Evolutionary conservation across 2,888 invertebrate genomes (phyloP), one percentile per base, ranked within the genome.

Genomic region (Aethes cnicana): DNA sequence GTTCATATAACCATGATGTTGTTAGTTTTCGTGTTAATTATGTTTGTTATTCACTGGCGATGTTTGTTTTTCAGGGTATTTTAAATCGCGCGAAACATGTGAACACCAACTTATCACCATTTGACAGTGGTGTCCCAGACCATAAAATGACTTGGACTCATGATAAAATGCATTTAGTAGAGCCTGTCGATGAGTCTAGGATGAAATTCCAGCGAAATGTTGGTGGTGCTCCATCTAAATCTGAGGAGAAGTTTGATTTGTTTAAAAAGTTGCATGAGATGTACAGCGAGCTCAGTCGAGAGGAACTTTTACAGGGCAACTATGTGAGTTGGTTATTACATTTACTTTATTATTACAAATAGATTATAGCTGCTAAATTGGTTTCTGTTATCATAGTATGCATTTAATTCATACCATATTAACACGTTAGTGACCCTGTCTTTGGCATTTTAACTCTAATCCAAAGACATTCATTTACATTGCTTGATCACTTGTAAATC

Each of bases 101-200:
- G 73, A 87, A 86, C 77, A 70, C 80, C 66, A 84, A 79, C 68
- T 72, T 86, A 74, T 72, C 84, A 68, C 84, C 84, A 68, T 82
- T 81, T 74, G 83, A 81, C 65, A 81, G 83, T 85, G 84, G 86
- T 81, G 84, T 83, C 66, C 68, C 79, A 77, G 87, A 86, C 68
- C 86, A 87, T 80, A 89, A 88, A 81, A 88, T 89, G 89, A 89
- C 88, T 84, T 89, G 89, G 89, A 88, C 83, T 69, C 83, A 86
- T 72, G 87, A 88, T 79, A 89, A 88, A 72, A 84, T 87, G 72
- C 86, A 87, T 64, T 73, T 88, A 66, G 78, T 88, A 62, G 89
- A 89, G 72, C 77, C 88, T 69, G 84, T 86, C 58, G 89, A 89
- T 68, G 88, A 88, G 59, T 83, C 86, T 46, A 84, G 87, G 65